Percentiles rank a stretch among this genome's conserved stretches.
Conservation (phyloP, 2,888 invertebrate genomes). For the Eudiplozoon nipponicum region DNA sequence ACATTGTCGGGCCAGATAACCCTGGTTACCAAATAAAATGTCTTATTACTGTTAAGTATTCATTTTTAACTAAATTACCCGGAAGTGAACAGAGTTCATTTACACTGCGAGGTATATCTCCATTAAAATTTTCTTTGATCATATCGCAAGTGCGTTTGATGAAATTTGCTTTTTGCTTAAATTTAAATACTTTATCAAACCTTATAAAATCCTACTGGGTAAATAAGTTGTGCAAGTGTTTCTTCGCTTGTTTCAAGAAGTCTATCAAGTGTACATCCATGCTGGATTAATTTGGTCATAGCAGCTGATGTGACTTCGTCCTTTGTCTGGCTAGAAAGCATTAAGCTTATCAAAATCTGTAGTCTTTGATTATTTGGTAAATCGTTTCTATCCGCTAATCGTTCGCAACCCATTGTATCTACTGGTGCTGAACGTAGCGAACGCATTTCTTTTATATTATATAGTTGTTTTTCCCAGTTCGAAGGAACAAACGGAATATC, state of each 20-base stretch:
- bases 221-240: conserved; percentile 44
- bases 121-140: conserved; percentile 41
- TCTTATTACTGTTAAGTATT: too few species aligned
- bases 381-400: not conserved
- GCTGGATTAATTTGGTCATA: conserved; percentile 42
- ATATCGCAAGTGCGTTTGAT: conserved; percentile 51
- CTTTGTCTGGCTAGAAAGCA: conserved; percentile 88
- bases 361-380: conserved; percentile 36
- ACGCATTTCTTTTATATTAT: conserved; percentile 52
- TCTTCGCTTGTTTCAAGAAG: conserved; percentile 39
- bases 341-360: conserved; percentile 55
- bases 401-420: conserved; percentile 48
- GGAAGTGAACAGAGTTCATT: conserved; percentile 52
- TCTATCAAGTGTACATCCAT: conserved; percentile 40
- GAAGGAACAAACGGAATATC: too few species aligned
- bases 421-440: conserved; percentile 50
- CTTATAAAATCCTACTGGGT: conserved; percentile 78
- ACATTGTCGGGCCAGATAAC: too few species aligned
- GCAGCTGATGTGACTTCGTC: conserved; percentile 65
- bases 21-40: too few species aligned
- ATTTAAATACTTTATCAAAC: conserved; percentile 30
- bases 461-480: conserved; percentile 37
- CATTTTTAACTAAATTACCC: too few species aligned
- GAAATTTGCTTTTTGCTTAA: conserved; percentile 53
- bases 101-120: conserved; percentile 55